Evolutionary conservation across 1,140 invertebrate genomes (phyloP).

Genomic region (Lamellibrachia luymesi): DNA sequence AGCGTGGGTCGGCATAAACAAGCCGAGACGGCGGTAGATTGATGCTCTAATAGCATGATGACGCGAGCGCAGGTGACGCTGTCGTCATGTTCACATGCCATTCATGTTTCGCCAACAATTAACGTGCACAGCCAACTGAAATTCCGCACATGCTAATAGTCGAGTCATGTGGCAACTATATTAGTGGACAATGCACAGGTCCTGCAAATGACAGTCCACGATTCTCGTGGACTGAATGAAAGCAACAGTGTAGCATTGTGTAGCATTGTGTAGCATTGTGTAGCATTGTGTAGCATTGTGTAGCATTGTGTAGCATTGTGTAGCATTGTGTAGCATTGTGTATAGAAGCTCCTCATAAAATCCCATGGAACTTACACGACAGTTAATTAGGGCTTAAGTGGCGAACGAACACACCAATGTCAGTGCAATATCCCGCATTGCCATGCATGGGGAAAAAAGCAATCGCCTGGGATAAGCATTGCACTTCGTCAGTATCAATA

Average conservation of each 20-base stretch:
- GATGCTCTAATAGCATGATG: neutral
- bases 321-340: neutral
- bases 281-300: too few species aligned
- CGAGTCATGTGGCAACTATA: neutral
- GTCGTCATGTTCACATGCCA: neutral
- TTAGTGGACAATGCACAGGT: neutral
- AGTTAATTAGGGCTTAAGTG: too few species aligned
- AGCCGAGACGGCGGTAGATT: neutral
- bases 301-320: too few species aligned
- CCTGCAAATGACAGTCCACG: neutral
- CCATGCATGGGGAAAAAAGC: neutral
- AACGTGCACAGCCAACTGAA: neutral
- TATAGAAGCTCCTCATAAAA: neutral
- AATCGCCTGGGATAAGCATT: neutral
- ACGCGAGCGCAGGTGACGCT: neutral
- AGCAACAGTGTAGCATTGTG: neutral
- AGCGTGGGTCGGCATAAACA: neutral
- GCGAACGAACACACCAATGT: neutral
- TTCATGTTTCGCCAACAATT: neutral
- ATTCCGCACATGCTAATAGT: neutral
- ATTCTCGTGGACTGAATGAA: neutral
- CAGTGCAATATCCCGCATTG: neutral
- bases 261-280: too few species aligned
- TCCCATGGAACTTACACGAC: neutral
- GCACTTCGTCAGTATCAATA: neutral